Evolutionary conservation across 2,797 vertebrate genomes (phyloP).

Genomic region (Sylvilagus floridanus): DNA sequence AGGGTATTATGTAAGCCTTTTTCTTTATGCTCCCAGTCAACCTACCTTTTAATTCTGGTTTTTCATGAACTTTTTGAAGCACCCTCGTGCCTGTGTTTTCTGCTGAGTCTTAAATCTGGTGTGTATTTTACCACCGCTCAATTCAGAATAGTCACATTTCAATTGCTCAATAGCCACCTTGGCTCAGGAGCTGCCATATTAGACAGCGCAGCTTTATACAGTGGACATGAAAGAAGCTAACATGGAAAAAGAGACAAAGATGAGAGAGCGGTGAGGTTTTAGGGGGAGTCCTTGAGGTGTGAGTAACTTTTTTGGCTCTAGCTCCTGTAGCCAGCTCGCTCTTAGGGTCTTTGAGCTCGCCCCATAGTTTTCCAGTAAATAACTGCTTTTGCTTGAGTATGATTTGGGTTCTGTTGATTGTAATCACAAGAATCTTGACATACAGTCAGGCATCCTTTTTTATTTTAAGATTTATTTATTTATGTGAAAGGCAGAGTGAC

Average conservation of each 20-base stretch:
- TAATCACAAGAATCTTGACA: constrained; percentile 45
- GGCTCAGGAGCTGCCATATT: not conserved
- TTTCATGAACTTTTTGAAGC: no score
- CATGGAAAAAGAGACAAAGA: not conserved
- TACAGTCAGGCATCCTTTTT: not conserved
- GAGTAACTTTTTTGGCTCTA: not conserved
- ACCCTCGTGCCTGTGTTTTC: not conserved
- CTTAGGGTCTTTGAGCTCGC: not conserved
- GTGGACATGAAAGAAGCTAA: not conserved
- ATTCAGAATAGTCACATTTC: not conserved
- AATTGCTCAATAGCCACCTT: not conserved
- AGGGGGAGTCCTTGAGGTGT: not conserved
- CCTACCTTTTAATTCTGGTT: no score
- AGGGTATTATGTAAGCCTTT: no score
- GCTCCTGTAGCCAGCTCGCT: not conserved
- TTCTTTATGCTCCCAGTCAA: no score
- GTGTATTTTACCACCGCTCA: not conserved
- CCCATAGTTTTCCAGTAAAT: not conserved
- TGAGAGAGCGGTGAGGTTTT: constrained; percentile 11
- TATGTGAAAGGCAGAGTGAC: no score
- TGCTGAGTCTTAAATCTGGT: not conserved
- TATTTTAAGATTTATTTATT: not conserved
- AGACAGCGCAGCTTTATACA: not conserved
- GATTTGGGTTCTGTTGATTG: constrained; percentile 23
- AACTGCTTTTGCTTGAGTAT: not conserved